These are phyloP conservation scores for Oncorhynchus nerka DNA, from an alignment of 2,113 vertebrate species.

Conservation along the genomic window DNA sequence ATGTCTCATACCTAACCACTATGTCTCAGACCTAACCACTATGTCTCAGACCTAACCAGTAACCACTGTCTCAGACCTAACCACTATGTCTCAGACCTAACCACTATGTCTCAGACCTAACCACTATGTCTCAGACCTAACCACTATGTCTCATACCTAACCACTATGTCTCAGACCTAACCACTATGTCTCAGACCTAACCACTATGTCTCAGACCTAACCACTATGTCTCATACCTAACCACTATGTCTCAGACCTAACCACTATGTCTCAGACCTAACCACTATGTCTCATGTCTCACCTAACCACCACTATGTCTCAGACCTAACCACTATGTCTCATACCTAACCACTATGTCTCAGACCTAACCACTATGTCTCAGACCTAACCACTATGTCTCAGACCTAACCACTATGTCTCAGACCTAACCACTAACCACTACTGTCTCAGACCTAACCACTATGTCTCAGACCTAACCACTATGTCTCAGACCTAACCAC, in stretches of 20 bases:
- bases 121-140: background rate
- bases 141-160: constrained; percentile 6
- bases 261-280: no score
- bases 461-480: constrained; percentile 2
- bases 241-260: no score
- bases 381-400: no score
- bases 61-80: constrained; percentile 15
- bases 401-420: constrained; percentile 14
- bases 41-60: background rate
- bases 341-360: no score
- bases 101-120: background rate
- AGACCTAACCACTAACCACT: constrained; percentile 10
- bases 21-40: no score
- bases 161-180: constrained; percentile 19
- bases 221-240: no score
- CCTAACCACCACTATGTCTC: no score
- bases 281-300: no score
- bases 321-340: no score
- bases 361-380: no score
- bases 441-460: background rate
- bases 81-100: constrained; percentile 14
- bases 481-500: constrained; percentile 19
- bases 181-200: constrained; percentile 19
- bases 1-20: no score
- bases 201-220: background rate